phyloP scores from a whole-genome alignment of 2,113 vertebrate genomes.

The Crotalus helleri region DNA sequence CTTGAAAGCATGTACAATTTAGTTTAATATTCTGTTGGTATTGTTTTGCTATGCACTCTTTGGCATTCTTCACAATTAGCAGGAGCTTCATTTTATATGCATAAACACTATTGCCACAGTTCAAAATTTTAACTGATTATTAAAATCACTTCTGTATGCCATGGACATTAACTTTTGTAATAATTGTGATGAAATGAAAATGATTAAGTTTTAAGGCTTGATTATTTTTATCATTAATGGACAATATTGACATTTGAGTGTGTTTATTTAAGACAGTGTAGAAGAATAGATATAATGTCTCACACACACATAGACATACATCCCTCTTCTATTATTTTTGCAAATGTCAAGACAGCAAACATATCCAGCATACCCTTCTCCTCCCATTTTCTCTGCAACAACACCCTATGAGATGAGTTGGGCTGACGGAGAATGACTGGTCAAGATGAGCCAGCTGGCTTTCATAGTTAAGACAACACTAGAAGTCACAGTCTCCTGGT shows the following conservation, averaged over 20 bases:
- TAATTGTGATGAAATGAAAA: background rate
- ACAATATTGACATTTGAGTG: background rate
- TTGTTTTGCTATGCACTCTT: background rate
- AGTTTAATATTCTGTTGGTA: background rate
- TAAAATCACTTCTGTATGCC: background rate
- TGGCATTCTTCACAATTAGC: background rate
- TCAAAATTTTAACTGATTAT: background rate
- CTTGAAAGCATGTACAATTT: slow-evolving; percentile 22
- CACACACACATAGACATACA: background rate
- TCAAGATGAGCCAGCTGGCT: background rate
- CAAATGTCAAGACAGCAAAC: background rate
- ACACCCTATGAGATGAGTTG: background rate
- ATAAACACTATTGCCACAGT: background rate
- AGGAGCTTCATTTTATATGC: background rate
- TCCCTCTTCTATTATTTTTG: background rate
- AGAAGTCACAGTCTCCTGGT: background rate
- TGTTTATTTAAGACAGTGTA: background rate
- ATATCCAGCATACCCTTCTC: background rate
- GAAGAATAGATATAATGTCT: background rate
- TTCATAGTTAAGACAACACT: background rate
- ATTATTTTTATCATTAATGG: slow-evolving; percentile 1
- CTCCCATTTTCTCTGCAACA: background rate
- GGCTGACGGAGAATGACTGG: background rate
- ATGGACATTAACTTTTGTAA: background rate
- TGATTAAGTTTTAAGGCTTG: background rate